These are phyloP conservation scores for Phylloscopus trochilus DNA, from an alignment of 2,113 vertebrate species.

Conservation along the genomic window DNA sequence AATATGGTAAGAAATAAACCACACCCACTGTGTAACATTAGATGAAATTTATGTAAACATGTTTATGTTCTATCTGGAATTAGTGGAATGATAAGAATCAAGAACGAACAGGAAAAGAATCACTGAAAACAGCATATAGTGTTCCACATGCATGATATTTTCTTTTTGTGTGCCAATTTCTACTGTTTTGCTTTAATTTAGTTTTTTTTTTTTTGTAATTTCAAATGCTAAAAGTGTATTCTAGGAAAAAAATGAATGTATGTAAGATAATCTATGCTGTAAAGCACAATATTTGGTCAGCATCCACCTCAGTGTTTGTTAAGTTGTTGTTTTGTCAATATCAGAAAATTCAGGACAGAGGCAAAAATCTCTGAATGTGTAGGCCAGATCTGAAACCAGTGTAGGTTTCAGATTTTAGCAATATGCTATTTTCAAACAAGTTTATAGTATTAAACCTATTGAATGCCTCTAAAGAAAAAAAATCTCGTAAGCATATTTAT, in stretches of 20 bases:
- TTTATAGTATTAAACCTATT: not conserved
- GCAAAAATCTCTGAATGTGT: not conserved
- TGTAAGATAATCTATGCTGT: not conserved
- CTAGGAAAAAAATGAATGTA: conserved; percentile 10
- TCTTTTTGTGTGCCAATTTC: conserved; percentile 10
- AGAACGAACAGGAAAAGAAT: not conserved
- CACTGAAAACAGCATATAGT: not conserved
- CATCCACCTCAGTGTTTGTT: conserved; percentile 5
- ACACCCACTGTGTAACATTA: not conserved
- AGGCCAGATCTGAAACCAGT: not conserved
- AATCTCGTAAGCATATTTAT: conserved; percentile 19
- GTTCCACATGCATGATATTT: not conserved
- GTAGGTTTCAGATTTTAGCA: conserved; percentile 38
- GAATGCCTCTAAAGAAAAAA: not conserved
- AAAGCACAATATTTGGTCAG: conserved; percentile 30
- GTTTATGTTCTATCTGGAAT: conserved; percentile 1
- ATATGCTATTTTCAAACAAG: conserved; percentile 20
- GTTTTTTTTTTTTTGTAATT: not conserved
- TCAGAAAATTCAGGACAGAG: not conserved
- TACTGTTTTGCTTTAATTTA: not conserved
- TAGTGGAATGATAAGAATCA: not conserved
- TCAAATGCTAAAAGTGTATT: not conserved
- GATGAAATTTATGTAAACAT: not conserved
- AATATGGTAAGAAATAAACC: not conserved
- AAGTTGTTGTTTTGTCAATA: not conserved